Base-by-base conservation (phyloP, 2,113 vertebrate genomes). In the Dascyllus trimaculatus region DNA sequence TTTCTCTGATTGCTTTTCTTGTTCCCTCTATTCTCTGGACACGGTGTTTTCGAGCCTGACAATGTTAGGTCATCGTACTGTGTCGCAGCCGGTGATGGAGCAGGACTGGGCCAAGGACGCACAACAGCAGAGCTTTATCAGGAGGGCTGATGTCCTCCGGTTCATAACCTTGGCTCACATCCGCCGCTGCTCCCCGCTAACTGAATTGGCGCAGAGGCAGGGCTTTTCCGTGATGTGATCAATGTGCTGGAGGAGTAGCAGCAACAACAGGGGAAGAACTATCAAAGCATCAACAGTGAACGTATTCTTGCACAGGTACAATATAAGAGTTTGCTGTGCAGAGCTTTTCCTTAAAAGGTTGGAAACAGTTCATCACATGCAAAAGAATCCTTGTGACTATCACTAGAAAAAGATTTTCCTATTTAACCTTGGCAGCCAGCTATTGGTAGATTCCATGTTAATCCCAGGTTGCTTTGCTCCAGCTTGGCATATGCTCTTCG, bases 1-100 rank as follows among this genome's bases (percentile, higher is more conserved):
- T 87, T 86, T 87, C 78, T 78, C 24, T 89, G 89, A 93, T 93
- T 92, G 80, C 86, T 86, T 90, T 88, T 80, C 83, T 70, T 78
- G 35, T 70, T 66, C 60, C 46, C 26, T 32, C n/a, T 26, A 0
- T 70, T 79, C 38, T 65, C 54, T 53, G 3, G 72, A 57, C 57
- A n/a, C 2, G 11, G 43, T 49, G 66, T 82, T 78, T 35, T 70
- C 71, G 69, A 51, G 62, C 62, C 21, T 62, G 80, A 80, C 46
- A 46, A 21, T 61, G 65, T 64, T 62, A 46, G 70, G 77, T 65
- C 73, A 26, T 63, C 74, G 70, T 64, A 26, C 76, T 74, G 49
- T 0, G 48, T 75, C 19, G 5, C 65, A 71, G 74, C 57, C 43
- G 56, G 81, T 58, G 70, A 40, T 80, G 26, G 54, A 51, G 71